Percentiles rank a stretch among this genome's conserved stretches.
Conservation (phyloP, 2,888 invertebrate genomes). For the Lasius platythorax region DNA sequence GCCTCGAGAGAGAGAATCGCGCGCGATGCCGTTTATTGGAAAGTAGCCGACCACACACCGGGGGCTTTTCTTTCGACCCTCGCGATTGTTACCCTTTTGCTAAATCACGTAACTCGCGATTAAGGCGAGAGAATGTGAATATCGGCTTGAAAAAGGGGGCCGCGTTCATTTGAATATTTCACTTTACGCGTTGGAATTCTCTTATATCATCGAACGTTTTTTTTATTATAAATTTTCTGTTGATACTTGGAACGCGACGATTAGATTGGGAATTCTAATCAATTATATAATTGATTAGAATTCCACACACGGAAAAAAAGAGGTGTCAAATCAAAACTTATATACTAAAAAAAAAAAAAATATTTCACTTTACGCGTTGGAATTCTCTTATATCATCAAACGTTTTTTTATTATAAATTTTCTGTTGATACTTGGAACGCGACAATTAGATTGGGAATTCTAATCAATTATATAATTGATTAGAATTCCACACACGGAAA, state of each 20-base stretch:
- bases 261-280: not conserved
- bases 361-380: not conserved
- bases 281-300: not conserved
- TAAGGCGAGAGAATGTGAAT: slow-evolving; percentile 16
- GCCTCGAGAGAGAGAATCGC: slow-evolving; percentile 45
- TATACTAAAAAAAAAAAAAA: too few relatives aligned
- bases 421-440: not conserved
- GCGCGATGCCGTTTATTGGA: slow-evolving; percentile 46
- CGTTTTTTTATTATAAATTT: not conserved
- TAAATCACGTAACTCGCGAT: slow-evolving; percentile 40
- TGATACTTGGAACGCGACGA: not conserved
- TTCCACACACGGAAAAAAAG: too few relatives aligned
- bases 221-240: not conserved
- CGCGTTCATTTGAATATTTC: slow-evolving; percentile 18
- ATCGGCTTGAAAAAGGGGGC: not conserved
- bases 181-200: not conserved
- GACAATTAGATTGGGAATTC: not conserved
- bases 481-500: too few relatives aligned
- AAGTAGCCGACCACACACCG: slow-evolving; percentile 20
- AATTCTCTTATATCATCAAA: not conserved
- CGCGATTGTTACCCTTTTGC: slow-evolving; percentile 31
- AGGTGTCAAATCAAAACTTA: too few relatives aligned
- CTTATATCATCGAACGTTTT: not conserved
- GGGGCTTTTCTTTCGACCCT: slow-evolving; percentile 34
- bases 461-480: not conserved